A percentile compares a stretch with the other conserved stretches of the same genome.
Conservation (phyloP, 35 echinoderm and acorn worm genomes). For the Anneissia japonica region DNA sequence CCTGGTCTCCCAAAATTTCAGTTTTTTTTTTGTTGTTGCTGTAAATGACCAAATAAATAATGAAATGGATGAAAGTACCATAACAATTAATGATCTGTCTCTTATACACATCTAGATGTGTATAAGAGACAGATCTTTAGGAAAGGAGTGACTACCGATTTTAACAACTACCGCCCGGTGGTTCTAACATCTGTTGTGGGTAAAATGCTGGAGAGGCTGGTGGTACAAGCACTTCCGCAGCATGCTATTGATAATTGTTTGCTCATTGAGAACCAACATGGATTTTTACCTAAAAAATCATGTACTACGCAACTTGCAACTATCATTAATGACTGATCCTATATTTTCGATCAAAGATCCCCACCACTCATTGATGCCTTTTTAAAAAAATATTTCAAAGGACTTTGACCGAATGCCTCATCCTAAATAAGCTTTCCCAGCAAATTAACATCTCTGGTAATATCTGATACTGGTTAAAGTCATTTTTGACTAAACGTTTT, state of each 20-base stretch:
- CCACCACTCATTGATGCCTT: neutral
- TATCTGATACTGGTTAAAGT: neutral
- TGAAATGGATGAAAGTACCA: too few species aligned
- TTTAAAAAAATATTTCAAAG: neutral
- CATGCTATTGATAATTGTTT: neutral
- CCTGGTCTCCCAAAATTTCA: too few species aligned
- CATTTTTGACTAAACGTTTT: neutral
- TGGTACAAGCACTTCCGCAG: neutral
- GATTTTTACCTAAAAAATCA: constrained; percentile 6
- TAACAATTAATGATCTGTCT: too few species aligned
- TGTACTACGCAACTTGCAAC: neutral
- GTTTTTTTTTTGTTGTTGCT: too few species aligned
- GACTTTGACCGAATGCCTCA: neutral
- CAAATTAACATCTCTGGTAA: neutral
- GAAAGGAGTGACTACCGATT: constrained; percentile 3
- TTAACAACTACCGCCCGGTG: constrained; percentile 4
- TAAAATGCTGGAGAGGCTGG: constrained; percentile 8
- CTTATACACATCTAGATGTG: too few species aligned
- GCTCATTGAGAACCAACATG: constrained; percentile 9
- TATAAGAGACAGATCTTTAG: too few species aligned
- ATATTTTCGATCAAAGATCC: neutral
- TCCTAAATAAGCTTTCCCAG: neutral
- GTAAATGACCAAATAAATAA: too few species aligned
- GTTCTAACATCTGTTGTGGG: constrained; percentile 4
- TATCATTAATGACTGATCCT: neutral